phyloP scores from a whole-genome alignment of 2,888 invertebrate genomes.

The Cephalotes varians region DNA sequence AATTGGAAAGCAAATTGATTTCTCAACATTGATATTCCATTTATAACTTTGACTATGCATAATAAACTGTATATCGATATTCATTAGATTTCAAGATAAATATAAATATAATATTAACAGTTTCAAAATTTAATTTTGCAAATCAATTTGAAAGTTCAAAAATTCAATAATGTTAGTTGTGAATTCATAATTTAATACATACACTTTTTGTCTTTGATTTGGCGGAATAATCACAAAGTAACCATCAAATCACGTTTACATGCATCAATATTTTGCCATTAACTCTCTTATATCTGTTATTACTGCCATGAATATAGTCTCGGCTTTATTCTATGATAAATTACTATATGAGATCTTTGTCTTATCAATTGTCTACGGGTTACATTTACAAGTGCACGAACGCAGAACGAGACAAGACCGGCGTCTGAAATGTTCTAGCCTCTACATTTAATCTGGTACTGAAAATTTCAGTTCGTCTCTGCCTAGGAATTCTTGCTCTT shows the following conservation, averaged over 20 bases:
- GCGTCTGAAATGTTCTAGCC: constrained; percentile 36
- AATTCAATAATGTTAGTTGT: background rate
- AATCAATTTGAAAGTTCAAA: background rate
- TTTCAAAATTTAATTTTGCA: background rate
- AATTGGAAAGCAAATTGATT: background rate
- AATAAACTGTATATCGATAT: background rate
- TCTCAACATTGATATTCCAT: background rate
- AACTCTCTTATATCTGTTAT: background rate
- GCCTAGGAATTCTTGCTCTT: constrained; percentile 44
- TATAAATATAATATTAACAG: background rate
- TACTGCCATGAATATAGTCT: background rate
- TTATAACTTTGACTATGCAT: background rate
- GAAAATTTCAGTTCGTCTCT: constrained; percentile 50
- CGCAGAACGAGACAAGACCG: constrained; percentile 17
- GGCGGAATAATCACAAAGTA: background rate
- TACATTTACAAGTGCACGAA: constrained; percentile 29
- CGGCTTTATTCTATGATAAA: background rate
- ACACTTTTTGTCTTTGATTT: background rate
- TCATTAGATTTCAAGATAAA: background rate
- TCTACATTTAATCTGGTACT: constrained; percentile 51
- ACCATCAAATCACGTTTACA: background rate
- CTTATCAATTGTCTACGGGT: constrained; percentile 36
- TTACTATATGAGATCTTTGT: constrained; percentile 17
- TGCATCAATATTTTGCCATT: background rate
- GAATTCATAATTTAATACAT: background rate